A percentile compares a stretch with the other conserved stretches of the same genome.
These are phyloP conservation scores for Myotis vivesi DNA, from an alignment of 2,797 vertebrate species.

Conservation along the genomic window DNA sequence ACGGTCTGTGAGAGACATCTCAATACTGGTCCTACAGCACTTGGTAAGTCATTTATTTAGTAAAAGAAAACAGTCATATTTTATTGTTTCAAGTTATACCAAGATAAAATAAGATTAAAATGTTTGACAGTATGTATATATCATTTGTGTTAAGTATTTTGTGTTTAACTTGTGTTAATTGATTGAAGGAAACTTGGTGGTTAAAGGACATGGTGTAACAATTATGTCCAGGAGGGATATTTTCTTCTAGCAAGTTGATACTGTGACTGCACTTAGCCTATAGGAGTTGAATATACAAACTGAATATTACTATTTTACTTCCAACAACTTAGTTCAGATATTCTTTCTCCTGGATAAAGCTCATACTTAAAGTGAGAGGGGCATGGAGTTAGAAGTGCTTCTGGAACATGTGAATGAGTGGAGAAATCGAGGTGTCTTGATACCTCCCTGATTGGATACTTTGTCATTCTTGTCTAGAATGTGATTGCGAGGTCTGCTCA, in stretches of 20 bases:
- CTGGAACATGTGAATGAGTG: background rate
- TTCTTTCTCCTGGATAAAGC: background rate
- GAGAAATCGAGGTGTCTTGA: background rate
- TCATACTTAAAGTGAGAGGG: background rate
- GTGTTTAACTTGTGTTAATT: background rate
- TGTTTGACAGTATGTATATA: background rate
- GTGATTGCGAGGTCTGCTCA: background rate
- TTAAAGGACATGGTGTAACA: background rate
- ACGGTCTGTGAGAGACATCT: background rate
- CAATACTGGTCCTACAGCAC: background rate
- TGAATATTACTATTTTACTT: conserved; percentile 1
- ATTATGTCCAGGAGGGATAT: background rate
- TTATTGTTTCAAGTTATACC: conserved; percentile 10
- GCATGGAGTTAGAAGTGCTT: background rate
- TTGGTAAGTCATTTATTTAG: conserved; percentile 6
- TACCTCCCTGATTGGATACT: background rate
- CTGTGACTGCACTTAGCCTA: background rate
- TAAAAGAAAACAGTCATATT: conserved; percentile 15
- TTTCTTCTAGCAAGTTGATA: background rate
- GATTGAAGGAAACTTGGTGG: background rate
- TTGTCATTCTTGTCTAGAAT: background rate
- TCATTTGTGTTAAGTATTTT: background rate
- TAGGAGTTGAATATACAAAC: background rate
- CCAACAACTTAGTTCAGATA: background rate
- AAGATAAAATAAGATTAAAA: conserved; percentile 21